Evolutionary conservation across 2,888 invertebrate genomes (phyloP), one percentile per base, ranked within the genome.

Genomic region (Syrphus vitripennis): DNA sequence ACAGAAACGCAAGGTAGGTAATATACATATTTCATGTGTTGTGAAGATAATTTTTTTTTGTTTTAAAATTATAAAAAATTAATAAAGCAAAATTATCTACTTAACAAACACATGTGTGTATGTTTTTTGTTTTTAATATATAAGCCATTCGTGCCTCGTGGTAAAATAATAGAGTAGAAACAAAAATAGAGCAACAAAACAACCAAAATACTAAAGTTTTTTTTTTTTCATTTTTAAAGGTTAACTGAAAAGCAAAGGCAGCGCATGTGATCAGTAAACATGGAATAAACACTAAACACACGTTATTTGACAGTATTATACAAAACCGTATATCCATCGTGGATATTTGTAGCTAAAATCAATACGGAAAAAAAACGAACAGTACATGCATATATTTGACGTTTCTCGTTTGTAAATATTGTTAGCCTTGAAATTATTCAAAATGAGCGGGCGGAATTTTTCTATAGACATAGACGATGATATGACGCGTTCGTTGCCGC

Each of bases 361-460:
- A 21, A 21, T 59, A 59, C 7, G 7, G 4, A 9, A 16, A 3
- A 45, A 7, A 9, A 7, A 55, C 1, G n/a, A 6, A 26, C 7
- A 6, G 14, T 7, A 29, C 16, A 29, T 57, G 34, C 14, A 61
- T 65, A 31, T 57, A 24, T 72, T 26, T 69, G 21, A 57, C 72
- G 65, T 53, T 37, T 72, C 14, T 37, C 34, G 37, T 63, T 63
- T 48, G 74, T 74, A 79, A 83, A 75, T 79, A 79, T 63, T 53
- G 37, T 63, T 70, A 79, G 48, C 83, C 79, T 83, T 83, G 79
- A 61, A 70, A 74, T 63, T 74, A 74, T 79, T 70, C 69, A 53
- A 72, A 78, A 55, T 21, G 45, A 50, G 71, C 63, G 70, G 70
- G 78, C 69, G 69, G 59, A 53, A 63, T 78, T 50, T 26, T 37